Percentiles rank a stretch among this genome's conserved stretches.
Conservation (phyloP, 2,888 invertebrate genomes). For the Seira ritae region DNA sequence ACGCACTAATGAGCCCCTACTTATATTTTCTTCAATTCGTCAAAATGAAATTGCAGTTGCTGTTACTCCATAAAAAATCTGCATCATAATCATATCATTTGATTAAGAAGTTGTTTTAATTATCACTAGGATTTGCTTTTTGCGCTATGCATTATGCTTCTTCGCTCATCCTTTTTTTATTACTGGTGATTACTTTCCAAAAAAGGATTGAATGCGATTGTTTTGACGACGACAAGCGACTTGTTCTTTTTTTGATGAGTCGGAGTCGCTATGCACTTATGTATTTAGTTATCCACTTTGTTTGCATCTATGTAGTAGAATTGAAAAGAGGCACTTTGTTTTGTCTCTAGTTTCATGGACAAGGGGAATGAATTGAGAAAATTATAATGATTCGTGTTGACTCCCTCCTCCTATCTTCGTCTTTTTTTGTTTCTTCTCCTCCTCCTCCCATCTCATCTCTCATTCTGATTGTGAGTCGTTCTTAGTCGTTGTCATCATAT, state of each 20-base stretch:
- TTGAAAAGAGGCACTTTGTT: not conserved
- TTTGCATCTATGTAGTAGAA: not conserved
- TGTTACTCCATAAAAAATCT: no score
- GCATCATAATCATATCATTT: no score
- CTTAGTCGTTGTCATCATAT: no score
- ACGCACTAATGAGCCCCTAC: no score
- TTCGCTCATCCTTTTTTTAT: no score
- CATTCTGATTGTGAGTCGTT: no score
- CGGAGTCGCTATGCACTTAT: not conserved
- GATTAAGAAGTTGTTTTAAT: no score
- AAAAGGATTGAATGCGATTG: conserved; percentile 36
- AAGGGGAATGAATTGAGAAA: conserved; percentile 36
- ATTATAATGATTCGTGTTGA: conserved; percentile 53
- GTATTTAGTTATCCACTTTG: conserved; percentile 10
- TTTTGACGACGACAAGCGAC: not conserved
- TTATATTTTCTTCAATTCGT: no score
- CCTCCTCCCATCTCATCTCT: conserved; percentile 42
- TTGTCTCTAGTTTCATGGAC: conserved; percentile 54
- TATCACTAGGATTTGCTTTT: no score
- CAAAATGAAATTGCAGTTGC: no score
- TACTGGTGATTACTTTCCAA: conserved; percentile 50
- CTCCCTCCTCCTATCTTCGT: conserved; percentile 42
- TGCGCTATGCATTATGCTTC: no score
- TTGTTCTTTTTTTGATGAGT: not conserved
- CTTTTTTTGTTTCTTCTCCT: not conserved